Percentiles rank a stretch among this genome's conserved stretches.
Conservation (phyloP, 2,888 invertebrate species). For the Arctia plantaginis region DNA sequence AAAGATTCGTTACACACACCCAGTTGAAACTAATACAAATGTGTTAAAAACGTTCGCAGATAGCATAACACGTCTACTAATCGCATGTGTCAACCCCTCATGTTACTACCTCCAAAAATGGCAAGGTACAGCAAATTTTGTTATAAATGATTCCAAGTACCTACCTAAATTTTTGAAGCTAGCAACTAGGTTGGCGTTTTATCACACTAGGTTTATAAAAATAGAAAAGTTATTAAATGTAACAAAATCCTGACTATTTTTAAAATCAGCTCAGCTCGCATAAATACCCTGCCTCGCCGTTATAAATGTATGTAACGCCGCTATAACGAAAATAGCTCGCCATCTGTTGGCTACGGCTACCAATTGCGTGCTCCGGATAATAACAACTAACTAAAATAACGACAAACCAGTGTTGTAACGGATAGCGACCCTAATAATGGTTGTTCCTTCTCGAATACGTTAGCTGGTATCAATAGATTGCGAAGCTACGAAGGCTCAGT, state of each 20-base stretch:
- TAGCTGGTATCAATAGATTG: conserved; percentile 58
- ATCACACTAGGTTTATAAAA: background rate
- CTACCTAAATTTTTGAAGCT: background rate
- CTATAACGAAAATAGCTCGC: conserved; percentile 58
- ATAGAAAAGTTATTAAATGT: background rate
- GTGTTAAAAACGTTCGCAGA: background rate
- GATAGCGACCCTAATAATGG: conserved; percentile 65
- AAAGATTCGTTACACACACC: too few relatives aligned
- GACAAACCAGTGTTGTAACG: conserved; percentile 65
- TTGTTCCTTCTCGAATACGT: conserved; percentile 61
- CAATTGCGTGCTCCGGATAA: conserved; percentile 51
- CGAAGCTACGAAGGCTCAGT: conserved; percentile 72
- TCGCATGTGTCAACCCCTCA: background rate
- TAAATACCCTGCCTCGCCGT: conserved; percentile 31
- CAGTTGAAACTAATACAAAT: too few relatives aligned
- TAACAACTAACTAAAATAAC: conserved; percentile 78
- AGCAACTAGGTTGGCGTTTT: background rate
- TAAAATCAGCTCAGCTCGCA: background rate
- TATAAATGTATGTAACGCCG: conserved; percentile 40
- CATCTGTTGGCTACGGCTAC: conserved; percentile 62
- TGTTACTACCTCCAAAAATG: background rate
- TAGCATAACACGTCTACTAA: background rate
- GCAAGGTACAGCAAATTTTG: background rate
- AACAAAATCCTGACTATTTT: background rate
- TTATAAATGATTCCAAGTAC: background rate